These are phyloP conservation scores for Caenorhabditis sulstoni DNA, from an alignment of 2,888 invertebrate species.

Conservation along the genomic window DNA sequence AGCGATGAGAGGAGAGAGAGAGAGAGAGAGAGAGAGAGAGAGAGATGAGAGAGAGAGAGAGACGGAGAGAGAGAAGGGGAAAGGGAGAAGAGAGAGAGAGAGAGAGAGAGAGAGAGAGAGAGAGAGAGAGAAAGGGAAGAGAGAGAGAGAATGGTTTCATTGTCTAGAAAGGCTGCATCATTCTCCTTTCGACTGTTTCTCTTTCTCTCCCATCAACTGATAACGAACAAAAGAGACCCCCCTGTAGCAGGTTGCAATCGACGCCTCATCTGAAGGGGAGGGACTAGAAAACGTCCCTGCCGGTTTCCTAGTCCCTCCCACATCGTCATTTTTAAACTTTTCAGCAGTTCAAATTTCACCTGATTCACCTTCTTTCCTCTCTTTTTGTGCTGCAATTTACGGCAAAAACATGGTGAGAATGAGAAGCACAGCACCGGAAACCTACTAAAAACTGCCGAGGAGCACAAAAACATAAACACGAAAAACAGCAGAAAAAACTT, in stretches of 20 bases:
- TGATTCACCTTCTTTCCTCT: neutral
- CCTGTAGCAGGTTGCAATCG: too few species aligned
- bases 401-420: neutral
- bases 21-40: too few species aligned
- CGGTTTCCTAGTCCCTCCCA: too few species aligned
- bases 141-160: neutral
- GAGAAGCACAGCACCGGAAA: conserved; percentile 21
- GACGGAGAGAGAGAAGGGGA: neutral
- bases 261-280: too few species aligned
- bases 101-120: conserved; percentile 18
- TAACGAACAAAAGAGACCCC: too few species aligned
- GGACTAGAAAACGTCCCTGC: too few species aligned
- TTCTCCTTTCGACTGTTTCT: too few species aligned
- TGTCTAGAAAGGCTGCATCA: too few species aligned
- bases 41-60: conserved; percentile 1
- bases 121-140: conserved; percentile 15
- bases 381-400: conserved; percentile 1
- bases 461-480: conserved; percentile 14
- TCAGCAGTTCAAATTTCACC: neutral
- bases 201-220: too few species aligned
- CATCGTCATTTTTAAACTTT: too few species aligned
- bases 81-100: conserved; percentile 6
- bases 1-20: too few species aligned
- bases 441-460: conserved; percentile 11
- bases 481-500: neutral